Percentiles rank a stretch among this genome's conserved stretches.
Conservation (phyloP, 2,888 invertebrate genomes). For the Polietes domitor region DNA sequence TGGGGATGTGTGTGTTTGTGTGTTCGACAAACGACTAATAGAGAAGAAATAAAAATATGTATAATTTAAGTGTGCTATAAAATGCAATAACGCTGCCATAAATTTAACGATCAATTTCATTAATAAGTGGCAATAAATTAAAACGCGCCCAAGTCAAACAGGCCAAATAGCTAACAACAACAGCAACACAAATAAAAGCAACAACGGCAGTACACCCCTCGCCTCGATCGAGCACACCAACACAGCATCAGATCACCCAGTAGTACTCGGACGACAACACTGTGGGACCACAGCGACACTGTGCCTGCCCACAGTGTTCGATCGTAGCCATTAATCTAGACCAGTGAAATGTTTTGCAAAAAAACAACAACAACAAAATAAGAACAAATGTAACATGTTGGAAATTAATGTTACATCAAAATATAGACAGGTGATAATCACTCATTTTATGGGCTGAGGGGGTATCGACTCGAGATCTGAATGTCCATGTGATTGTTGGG, state of each 20-base stretch:
- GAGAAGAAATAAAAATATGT: conserved; percentile 49
- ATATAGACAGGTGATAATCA: conserved; percentile 18
- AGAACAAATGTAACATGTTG: conserved; percentile 36
- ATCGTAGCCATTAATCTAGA: background rate
- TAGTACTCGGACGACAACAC: too few species aligned
- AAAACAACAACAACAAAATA: conserved; percentile 10
- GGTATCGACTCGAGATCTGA: too few species aligned
- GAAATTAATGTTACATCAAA: conserved; percentile 44
- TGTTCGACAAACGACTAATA: conserved; percentile 30
- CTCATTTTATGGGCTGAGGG: background rate
- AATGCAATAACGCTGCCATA: conserved; percentile 72
- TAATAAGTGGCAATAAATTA: conserved; percentile 74
- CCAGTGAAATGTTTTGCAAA: background rate
- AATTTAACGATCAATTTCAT: conserved; percentile 77
- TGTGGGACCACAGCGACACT: background rate
- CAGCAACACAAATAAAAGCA: conserved; percentile 14
- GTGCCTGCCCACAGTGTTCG: conserved; percentile 8
- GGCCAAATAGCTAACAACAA: conserved; percentile 52
- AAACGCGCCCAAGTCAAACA: conserved; percentile 67
- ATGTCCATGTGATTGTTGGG: too few species aligned
- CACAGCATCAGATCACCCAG: background rate
- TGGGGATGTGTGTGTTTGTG: conserved; percentile 4
- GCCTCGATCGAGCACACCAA: background rate
- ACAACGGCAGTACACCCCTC: background rate
- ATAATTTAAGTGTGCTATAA: conserved; percentile 71